Percentiles rank a stretch among this genome's conserved stretches.
phyloP scores from a whole-genome alignment of 2,888 invertebrate genomes.

The Sphinx pinastri region DNA sequence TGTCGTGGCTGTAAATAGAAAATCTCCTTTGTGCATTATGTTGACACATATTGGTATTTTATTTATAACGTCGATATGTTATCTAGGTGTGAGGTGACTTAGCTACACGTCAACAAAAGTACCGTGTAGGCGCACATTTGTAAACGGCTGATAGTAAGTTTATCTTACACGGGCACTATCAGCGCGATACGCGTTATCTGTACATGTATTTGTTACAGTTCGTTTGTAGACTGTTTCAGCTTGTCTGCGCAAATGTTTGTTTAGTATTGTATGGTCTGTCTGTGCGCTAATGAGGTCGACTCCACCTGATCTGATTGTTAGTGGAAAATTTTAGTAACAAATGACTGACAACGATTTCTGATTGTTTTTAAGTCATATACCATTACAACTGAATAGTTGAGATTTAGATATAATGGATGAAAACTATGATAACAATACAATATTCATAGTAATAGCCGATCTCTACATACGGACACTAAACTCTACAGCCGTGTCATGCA shows the following conservation, averaged over 20 bases:
- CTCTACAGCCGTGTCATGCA: no score
- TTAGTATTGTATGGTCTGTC: slow-evolving; percentile 58
- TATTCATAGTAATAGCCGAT: no score
- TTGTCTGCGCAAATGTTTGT: slow-evolving; percentile 74
- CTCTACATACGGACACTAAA: no score
- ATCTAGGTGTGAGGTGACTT: background rate
- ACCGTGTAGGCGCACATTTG: background rate
- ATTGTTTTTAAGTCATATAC: no score
- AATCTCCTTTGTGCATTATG: no score
- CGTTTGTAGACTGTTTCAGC: slow-evolving; percentile 65
- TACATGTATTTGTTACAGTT: slow-evolving; percentile 64
- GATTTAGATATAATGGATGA: no score
- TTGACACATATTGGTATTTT: no score
- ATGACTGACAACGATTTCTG: slow-evolving; percentile 33
- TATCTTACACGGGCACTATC: slow-evolving; percentile 38
- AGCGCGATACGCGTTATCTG: slow-evolving; percentile 53
- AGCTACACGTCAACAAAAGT: background rate
- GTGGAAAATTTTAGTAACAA: slow-evolving; percentile 42
- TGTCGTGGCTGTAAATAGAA: no score
- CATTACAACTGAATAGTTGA: no score
- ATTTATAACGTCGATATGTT: background rate
- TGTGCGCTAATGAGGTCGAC: slow-evolving; percentile 60
- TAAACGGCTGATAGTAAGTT: slow-evolving; percentile 38
- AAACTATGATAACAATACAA: no score
- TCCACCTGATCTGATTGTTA: slow-evolving; percentile 44